phyloP scores from a whole-genome alignment of 2,888 invertebrate genomes.

The Patella depressa region DNA sequence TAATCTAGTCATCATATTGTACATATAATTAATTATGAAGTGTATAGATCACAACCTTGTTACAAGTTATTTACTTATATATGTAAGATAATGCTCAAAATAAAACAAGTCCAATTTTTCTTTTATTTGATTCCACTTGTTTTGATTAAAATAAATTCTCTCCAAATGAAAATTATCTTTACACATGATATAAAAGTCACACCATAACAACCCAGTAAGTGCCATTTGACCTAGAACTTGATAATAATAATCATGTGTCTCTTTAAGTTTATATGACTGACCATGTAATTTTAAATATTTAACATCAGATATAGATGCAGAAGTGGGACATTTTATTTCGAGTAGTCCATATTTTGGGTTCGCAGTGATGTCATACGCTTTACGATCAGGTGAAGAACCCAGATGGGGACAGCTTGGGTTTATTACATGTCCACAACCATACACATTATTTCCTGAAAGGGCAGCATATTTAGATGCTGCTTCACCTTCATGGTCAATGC shows the following conservation, averaged over 20 bases:
- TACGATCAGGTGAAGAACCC: neutral
- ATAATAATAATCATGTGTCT: conserved; percentile 13
- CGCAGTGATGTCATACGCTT: neutral
- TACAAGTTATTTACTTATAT: neutral
- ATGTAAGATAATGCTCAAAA: neutral
- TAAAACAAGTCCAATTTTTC: conserved; percentile 14
- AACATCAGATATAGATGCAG: neutral
- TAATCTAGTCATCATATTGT: no score
- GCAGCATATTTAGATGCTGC: no score
- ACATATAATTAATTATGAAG: no score
- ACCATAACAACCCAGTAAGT: conserved; percentile 4
- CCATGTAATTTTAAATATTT: neutral
- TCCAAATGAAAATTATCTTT: conserved; percentile 4
- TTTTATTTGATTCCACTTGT: conserved; percentile 4
- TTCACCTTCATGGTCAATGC: no score
- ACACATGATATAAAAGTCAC: conserved; percentile 16
- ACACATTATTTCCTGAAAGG: no score
- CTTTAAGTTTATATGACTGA: neutral
- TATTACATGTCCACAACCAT: no score
- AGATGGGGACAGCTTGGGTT: neutral
- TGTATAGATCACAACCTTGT: no score
- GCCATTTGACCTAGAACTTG: conserved; percentile 15
- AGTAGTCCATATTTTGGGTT: conserved; percentile 3
- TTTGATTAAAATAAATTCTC: neutral
- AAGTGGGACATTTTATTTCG: conserved; percentile 1